A percentile compares a stretch with the other conserved stretches of the same genome.
Evolutionary conservation across 2,888 invertebrate genomes (phyloP).

Genomic region (Homarus gammarus): DNA sequence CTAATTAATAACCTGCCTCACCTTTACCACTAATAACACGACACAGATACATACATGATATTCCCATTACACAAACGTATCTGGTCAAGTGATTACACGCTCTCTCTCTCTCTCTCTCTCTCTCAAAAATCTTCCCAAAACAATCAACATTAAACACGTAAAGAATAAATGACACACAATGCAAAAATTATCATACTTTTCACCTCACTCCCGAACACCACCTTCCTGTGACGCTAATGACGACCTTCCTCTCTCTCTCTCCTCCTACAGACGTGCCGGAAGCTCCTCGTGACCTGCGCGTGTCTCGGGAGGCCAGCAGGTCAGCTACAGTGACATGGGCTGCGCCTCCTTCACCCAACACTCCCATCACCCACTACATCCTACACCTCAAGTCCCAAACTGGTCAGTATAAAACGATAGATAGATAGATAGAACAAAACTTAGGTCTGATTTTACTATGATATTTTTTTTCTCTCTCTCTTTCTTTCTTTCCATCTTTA

Average conservation of each 20-base stretch:
- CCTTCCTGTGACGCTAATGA: not conserved
- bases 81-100: no score
- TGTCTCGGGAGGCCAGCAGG: slow-evolving; percentile 86
- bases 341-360: slow-evolving; percentile 83
- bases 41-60: no score
- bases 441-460: no score
- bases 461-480: no score
- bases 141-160: not conserved
- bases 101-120: no score
- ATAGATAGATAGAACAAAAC: no score
- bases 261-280: slow-evolving; percentile 84
- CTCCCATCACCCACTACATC: slow-evolving; percentile 84
- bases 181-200: not conserved
- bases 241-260: slow-evolving; percentile 1
- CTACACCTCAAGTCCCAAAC: slow-evolving; percentile 85
- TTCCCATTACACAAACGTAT: no score
- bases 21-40: no score
- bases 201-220: not conserved
- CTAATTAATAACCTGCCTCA: no score
- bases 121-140: no score
- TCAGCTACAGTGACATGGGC: slow-evolving; percentile 89
- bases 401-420: no score
- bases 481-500: no score
- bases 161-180: not conserved
- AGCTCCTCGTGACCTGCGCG: slow-evolving; percentile 84